A percentile compares a stretch with the other conserved stretches of the same genome.
Conservation (phyloP, 2,113 vertebrate species). For the Panthera leo region DNA sequence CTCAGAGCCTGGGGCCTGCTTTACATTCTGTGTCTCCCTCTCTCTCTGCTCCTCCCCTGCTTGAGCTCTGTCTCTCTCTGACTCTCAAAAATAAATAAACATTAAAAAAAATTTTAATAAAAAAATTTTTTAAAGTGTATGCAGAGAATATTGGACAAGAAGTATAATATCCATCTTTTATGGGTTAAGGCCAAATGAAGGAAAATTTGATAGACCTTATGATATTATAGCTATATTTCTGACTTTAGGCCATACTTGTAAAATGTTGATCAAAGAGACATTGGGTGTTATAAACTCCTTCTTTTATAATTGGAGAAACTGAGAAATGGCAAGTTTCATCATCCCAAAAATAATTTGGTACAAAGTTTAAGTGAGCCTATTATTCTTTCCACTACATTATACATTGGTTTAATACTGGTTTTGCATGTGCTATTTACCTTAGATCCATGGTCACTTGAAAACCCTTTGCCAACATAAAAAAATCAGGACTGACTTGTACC, state of each 20-base stretch:
- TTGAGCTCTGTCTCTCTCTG: too few relatives aligned
- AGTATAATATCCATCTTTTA: neutral
- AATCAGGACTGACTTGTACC: neutral
- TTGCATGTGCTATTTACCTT: neutral
- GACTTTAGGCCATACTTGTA: neutral
- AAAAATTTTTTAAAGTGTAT: neutral
- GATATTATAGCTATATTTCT: neutral
- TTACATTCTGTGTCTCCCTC: too few relatives aligned
- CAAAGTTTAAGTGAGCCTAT: neutral
- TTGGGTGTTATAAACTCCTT: neutral
- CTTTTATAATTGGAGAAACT: neutral
- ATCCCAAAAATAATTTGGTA: neutral
- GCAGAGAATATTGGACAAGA: neutral
- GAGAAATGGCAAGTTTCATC: neutral
- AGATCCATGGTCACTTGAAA: neutral
- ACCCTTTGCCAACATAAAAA: neutral
- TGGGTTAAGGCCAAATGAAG: neutral
- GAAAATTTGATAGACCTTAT: neutral
- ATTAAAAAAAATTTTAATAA: too few relatives aligned
- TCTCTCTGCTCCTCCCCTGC: too few relatives aligned
- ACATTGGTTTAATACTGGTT: neutral
- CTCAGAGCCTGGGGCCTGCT: too few relatives aligned
- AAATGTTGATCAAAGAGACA: neutral
- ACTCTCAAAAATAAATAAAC: too few relatives aligned
- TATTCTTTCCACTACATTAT: neutral